Evolutionary conservation across 2,797 vertebrate genomes (phyloP).

Genomic region (Nyctibius grandis): DNA sequence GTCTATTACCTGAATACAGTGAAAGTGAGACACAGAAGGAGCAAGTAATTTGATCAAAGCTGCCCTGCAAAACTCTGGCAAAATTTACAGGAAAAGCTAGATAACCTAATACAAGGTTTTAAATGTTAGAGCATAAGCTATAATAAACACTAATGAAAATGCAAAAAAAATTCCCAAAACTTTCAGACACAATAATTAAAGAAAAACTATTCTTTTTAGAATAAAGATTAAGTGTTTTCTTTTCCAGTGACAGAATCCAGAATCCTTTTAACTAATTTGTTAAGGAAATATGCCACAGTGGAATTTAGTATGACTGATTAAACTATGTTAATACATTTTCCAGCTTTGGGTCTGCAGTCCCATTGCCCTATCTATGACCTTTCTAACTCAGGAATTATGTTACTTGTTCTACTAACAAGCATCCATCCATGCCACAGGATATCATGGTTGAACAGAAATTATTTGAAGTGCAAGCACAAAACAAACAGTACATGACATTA

Average conservation of each 20-base stretch:
- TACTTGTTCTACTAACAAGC: constrained; percentile 56
- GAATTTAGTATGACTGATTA: constrained; percentile 80
- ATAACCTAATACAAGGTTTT: background rate
- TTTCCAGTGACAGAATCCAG: constrained; percentile 62
- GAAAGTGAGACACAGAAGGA: background rate
- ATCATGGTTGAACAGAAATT: constrained; percentile 17
- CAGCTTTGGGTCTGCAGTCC: constrained; percentile 66
- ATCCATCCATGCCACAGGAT: constrained; percentile 46
- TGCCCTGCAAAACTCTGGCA: background rate
- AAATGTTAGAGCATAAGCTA: background rate
- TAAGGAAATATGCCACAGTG: constrained; percentile 76
- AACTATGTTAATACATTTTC: constrained; percentile 72
- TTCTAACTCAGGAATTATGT: constrained; percentile 55
- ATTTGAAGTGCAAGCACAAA: background rate
- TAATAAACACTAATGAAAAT: background rate
- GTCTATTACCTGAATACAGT: background rate
- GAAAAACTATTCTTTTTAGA: background rate
- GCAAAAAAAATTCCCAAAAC: background rate
- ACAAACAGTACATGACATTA: background rate
- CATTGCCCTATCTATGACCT: constrained; percentile 61
- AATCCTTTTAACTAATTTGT: constrained; percentile 74
- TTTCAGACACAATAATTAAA: background rate
- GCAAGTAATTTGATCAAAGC: background rate
- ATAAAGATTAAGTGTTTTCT: constrained; percentile 40
- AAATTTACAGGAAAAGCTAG: background rate